Evolutionary conservation across 2,113 vertebrate genomes (phyloP), one percentile per base, ranked within the genome.

Genomic region (Callipepla squamata): DNA sequence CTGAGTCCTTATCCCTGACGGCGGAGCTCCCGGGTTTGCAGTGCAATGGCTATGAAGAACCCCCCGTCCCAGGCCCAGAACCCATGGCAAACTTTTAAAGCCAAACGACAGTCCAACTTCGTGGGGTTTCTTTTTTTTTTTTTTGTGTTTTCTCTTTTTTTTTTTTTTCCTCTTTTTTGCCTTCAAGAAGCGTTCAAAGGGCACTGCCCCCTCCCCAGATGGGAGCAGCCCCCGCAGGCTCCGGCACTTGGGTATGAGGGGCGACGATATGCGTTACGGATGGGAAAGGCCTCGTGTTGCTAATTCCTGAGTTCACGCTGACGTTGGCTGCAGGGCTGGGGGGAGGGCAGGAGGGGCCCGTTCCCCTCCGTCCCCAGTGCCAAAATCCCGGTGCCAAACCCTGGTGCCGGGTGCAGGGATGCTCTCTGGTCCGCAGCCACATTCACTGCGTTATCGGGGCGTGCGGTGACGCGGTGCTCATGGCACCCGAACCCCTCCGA

Each of bases 251-350:
- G 97, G 97, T 93, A 85, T 57, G 80, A 82, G 81, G 89, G 77
- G 69, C 51, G 80, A 94, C 68, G 87, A 89, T 80, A 85, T 72
- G 78, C 59, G 84, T 89, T 34, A 34, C 53, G 82, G 75, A 81
- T 77, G 86, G 70, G 72, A 95, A 97, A 96, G 97, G 96, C 97
- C 95, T 94, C 92, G 3, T 93, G 85, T 96, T 96, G 95, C 97
- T 86, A 89, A 85, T 97, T 97, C 97, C 97, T 97, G 97, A 97
- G 97, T 96, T 97, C 89, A 87, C 78, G 73, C 77, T 12, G 66
- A 89, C 36, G 65, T 65, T 86, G 51, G 51, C 87, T 75, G 72
- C 13, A 15, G 65, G 87, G 72, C 78, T 89, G 40, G 40, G 40
- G 40, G 40, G 40, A 11, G 40, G 40, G 40, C 10, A 40, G 40